phyloP scores from a whole-genome alignment of 2,888 invertebrate genomes.

The Neoascia interrupta region DNA sequence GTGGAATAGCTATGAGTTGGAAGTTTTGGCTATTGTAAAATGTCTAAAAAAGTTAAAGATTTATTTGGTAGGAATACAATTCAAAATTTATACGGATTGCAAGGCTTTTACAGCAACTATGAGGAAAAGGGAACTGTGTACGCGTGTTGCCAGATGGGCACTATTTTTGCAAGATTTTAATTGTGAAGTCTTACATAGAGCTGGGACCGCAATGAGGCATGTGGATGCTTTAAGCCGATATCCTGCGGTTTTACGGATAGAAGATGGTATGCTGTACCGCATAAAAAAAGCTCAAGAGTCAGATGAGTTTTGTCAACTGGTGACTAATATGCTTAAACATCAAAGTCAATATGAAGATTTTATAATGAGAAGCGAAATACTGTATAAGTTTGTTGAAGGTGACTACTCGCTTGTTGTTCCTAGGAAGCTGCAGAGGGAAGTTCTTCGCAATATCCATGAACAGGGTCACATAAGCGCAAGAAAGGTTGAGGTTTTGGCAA shows the following conservation, averaged over 20 bases:
- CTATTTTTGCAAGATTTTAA: slow-evolving; percentile 20
- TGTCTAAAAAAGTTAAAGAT: slow-evolving; percentile 71
- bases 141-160: slow-evolving; percentile 51
- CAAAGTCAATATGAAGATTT: slow-evolving; percentile 6
- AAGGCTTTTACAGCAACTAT: slow-evolving; percentile 71
- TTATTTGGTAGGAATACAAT: slow-evolving; percentile 70
- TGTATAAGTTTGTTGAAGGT: slow-evolving; percentile 45
- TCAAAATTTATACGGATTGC: slow-evolving; percentile 70
- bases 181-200: slow-evolving; percentile 29
- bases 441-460: neutral
- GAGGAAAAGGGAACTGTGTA: neutral
- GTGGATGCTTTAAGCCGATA: slow-evolving; percentile 41
- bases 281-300: slow-evolving; percentile 32
- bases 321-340: slow-evolving; percentile 22
- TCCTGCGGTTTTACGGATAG: neutral
- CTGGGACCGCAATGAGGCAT: slow-evolving; percentile 34
- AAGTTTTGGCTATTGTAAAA: slow-evolving; percentile 73
- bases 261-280: slow-evolving; percentile 5
- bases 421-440: slow-evolving; percentile 25
- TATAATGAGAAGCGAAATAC: slow-evolving; percentile 1
- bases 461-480: slow-evolving; percentile 23
- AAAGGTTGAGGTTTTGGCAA: neutral
- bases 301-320: slow-evolving; percentile 33
- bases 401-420: slow-evolving; percentile 24
- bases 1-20: slow-evolving; percentile 72